Conservation (phyloP, 2,113 vertebrate genomes). For the Marmota monax region DNA sequence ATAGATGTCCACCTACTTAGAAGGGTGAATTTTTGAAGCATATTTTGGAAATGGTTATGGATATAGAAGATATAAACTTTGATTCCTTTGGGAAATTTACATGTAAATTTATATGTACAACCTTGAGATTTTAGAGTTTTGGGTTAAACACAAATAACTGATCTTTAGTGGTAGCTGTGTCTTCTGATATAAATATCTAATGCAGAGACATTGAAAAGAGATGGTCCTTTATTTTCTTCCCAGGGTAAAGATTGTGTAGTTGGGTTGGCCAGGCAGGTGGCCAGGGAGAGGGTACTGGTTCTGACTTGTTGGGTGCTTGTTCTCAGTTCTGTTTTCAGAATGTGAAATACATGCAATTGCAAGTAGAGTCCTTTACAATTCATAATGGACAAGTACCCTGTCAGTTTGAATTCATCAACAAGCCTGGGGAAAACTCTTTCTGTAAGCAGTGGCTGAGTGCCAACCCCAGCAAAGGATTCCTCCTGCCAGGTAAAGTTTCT, state of each 20-base stretch:
- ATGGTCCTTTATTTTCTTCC: constrained; percentile 37
- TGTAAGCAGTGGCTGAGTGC: constrained; percentile 96
- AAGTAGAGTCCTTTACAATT: constrained; percentile 90
- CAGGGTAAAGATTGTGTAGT: background rate
- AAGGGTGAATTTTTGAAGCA: constrained; percentile 36
- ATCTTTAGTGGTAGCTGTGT: background rate
- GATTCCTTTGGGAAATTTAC: constrained; percentile 31
- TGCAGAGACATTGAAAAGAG: background rate
- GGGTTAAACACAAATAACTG: background rate
- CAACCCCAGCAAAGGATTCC: constrained; percentile 94
- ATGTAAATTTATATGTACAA: background rate
- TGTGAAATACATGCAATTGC: constrained; percentile 97
- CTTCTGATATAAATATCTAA: background rate
- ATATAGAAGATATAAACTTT: background rate
- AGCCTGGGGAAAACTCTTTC: constrained; percentile 93
- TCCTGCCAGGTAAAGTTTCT: constrained; percentile 91
- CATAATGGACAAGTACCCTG: constrained; percentile 96
- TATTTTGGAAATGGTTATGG: constrained; percentile 41
- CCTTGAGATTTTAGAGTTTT: constrained; percentile 15
- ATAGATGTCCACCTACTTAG: background rate
- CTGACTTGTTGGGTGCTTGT: constrained; percentile 48
- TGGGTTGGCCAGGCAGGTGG: background rate
- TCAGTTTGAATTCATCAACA: constrained; percentile 97
- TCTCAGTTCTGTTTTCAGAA: constrained; percentile 94
- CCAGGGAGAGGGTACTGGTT: background rate